Evolutionary conservation across 2,888 invertebrate species (phyloP).

Genomic region (Tridacna crocea): DNA sequence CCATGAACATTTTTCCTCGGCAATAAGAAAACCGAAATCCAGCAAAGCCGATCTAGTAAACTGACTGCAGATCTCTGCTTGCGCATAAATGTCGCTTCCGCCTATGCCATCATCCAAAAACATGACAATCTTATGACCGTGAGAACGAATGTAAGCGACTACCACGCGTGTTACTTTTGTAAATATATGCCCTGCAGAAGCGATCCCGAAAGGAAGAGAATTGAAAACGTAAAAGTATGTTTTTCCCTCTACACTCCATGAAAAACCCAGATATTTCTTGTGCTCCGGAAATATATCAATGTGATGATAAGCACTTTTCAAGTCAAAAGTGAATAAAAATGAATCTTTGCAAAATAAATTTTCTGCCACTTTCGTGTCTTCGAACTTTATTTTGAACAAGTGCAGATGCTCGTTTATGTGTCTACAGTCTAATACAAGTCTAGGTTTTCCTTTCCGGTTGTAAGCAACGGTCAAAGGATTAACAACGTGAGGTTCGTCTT

Average conservation of each 20-base stretch:
- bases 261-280: slow-evolving; percentile 37
- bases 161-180: slow-evolving; percentile 2
- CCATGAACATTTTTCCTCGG: slow-evolving; percentile 26
- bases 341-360: slow-evolving; percentile 14
- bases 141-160: slow-evolving; percentile 5
- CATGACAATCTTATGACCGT: slow-evolving; percentile 12
- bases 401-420: slow-evolving; percentile 35
- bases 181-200: slow-evolving; percentile 29
- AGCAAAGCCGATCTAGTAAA: neutral
- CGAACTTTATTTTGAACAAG: slow-evolving; percentile 31
- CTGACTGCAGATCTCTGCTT: neutral
- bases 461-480: slow-evolving; percentile 42
- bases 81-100: neutral
- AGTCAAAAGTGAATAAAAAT: slow-evolving; percentile 31
- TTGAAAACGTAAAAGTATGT: slow-evolving; percentile 10
- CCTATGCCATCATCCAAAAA: slow-evolving; percentile 24
- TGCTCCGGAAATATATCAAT: slow-evolving; percentile 17
- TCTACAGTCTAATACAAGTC: slow-evolving; percentile 39
- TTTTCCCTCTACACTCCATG: neutral
- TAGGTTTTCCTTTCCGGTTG: slow-evolving; percentile 23
- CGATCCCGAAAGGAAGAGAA: slow-evolving; percentile 27
- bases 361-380: slow-evolving; percentile 27
- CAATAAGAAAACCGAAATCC: slow-evolving; percentile 24
- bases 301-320: slow-evolving; percentile 36
- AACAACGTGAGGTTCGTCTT: slow-evolving; percentile 20